phyloP scores from a whole-genome alignment of 2,888 invertebrate genomes.

The Clepsis dumicolana region DNA sequence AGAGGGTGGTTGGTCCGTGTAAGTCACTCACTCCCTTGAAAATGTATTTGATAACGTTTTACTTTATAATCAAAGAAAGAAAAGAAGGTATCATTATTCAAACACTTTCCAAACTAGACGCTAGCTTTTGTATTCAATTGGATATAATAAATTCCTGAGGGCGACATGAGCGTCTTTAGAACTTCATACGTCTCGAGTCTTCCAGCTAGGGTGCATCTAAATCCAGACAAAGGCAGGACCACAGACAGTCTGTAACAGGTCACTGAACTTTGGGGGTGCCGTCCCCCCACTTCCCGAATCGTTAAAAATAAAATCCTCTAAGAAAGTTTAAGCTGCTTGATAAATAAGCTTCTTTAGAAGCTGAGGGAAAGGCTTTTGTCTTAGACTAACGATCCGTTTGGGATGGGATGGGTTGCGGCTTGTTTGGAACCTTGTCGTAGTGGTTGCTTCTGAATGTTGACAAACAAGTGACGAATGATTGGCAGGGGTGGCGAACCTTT shows the following conservation, averaged over 20 bases:
- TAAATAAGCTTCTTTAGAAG: conserved; percentile 36
- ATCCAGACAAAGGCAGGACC: conserved; percentile 50
- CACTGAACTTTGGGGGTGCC: conserved; percentile 50
- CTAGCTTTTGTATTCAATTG: too few species aligned
- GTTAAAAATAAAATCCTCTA: conserved; percentile 52
- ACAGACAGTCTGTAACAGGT: conserved; percentile 55
- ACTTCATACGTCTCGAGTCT: conserved; percentile 50
- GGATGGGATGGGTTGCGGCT: neutral
- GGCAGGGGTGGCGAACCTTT: too few species aligned
- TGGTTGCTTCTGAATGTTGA: neutral
- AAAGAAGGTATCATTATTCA: too few species aligned
- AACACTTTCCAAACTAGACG: too few species aligned
- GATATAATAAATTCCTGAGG: too few species aligned
- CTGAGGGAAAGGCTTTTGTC: conserved; percentile 25
- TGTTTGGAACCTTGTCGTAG: neutral
- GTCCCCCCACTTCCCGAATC: conserved; percentile 50
- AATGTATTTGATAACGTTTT: too few species aligned
- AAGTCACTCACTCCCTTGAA: too few species aligned
- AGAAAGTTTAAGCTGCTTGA: conserved; percentile 44
- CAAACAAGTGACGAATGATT: too few species aligned
- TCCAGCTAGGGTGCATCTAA: conserved; percentile 50
- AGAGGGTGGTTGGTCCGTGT: too few species aligned
- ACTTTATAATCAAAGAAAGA: too few species aligned
- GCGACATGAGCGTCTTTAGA: too few species aligned
- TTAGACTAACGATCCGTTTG: neutral